Conservation (phyloP, 2,797 vertebrate genomes). For the Rhynchotus rufescens region DNA sequence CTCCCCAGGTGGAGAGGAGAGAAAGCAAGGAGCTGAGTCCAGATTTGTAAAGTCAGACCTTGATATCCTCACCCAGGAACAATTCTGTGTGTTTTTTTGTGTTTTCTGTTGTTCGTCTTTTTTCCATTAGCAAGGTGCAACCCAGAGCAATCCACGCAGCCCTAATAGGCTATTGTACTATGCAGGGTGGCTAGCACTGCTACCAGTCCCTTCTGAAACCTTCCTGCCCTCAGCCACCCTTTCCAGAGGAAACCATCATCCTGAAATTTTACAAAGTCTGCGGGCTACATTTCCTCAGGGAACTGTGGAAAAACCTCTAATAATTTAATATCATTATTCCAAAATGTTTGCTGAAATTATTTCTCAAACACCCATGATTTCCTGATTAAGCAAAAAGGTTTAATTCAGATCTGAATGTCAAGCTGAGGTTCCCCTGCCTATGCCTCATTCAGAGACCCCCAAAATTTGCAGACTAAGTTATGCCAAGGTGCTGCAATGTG, state of each 20-base stretch:
- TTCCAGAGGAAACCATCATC: background rate
- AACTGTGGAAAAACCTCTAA: background rate
- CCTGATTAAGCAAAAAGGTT: background rate
- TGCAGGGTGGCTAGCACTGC: background rate
- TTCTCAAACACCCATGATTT: fast-evolving
- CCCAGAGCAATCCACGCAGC: too few relatives aligned
- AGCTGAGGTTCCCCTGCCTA: background rate
- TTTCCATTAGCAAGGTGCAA: background rate
- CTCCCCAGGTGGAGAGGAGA: background rate
- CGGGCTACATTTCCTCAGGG: background rate
- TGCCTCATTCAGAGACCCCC: background rate
- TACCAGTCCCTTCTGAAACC: background rate
- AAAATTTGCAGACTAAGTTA: background rate
- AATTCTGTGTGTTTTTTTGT: background rate
- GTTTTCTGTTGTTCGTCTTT: background rate
- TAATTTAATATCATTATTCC: background rate
- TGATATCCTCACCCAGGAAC: background rate
- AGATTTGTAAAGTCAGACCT: background rate
- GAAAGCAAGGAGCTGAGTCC: background rate
- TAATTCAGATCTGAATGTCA: background rate
- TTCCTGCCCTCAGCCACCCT: background rate
- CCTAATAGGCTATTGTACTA: fast-evolving
- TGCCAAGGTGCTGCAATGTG: fast-evolving
- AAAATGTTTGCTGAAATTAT: background rate
- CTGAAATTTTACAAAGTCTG: background rate